phyloP scores from a whole-genome alignment of 2,888 invertebrate species.

The Steromphala cineraria region DNA sequence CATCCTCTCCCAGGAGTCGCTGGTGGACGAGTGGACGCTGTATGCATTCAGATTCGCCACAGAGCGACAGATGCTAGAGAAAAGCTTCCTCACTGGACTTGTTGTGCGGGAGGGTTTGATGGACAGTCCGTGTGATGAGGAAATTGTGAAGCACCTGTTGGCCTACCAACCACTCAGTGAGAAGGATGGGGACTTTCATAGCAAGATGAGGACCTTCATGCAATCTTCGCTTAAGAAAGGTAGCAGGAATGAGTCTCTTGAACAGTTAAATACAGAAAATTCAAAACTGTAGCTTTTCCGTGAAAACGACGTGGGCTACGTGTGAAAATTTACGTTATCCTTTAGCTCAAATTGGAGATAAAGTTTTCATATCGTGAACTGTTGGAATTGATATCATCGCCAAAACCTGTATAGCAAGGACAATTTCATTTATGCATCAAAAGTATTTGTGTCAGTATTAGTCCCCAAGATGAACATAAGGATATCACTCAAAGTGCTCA shows the following conservation, averaged over 20 bases:
- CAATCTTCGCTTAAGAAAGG: not conserved
- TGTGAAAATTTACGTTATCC: too few relatives aligned
- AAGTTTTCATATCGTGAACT: too few relatives aligned
- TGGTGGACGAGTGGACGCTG: constrained; percentile 3
- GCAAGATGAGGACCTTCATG: not conserved
- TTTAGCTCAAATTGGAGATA: too few relatives aligned
- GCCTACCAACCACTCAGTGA: not conserved
- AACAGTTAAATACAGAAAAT: too few relatives aligned
- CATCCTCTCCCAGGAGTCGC: not conserved
- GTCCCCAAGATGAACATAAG: too few relatives aligned
- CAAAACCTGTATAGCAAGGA: too few relatives aligned
- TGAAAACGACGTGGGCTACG: too few relatives aligned
- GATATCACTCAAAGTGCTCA: too few relatives aligned
- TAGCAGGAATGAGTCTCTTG: not conserved
- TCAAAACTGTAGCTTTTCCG: too few relatives aligned
- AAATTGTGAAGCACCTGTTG: not conserved
- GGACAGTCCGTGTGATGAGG: not conserved
- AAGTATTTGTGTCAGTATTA: too few relatives aligned
- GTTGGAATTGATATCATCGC: too few relatives aligned
- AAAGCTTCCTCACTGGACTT: not conserved
- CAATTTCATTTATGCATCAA: too few relatives aligned
- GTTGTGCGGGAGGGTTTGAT: not conserved
- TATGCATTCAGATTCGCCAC: constrained; percentile 9
- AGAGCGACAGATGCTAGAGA: constrained; percentile 9
- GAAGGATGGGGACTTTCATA: not conserved